Evolutionary conservation across 2,797 vertebrate genomes (phyloP), one percentile per base, ranked within the genome.

Genomic region (Cottoperca gobio): DNA sequence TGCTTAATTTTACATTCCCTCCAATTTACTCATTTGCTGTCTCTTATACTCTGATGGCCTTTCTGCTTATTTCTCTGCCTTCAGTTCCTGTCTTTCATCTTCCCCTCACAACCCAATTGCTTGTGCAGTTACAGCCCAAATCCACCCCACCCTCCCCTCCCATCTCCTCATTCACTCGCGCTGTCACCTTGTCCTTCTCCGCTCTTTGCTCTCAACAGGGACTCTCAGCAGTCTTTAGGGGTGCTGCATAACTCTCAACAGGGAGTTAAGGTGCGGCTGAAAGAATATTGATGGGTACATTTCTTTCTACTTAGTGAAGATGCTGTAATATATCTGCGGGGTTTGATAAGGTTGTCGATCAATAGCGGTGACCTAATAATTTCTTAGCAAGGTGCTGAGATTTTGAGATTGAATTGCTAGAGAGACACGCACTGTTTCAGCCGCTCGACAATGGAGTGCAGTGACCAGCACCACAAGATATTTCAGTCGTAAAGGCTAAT

Each of bases 21-120:
- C 49, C 84, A 88, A 84, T 88, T 88, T 86, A 63, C 75, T 83
- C 75, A 88, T 86, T 92, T 89, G 76, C 69, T 52, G 57, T 81
- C 67, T 85, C 65, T 68, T 64, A 77, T 31, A 69, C 73, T 72
- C 71, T 59, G 70, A 83, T 76, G 78, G 67, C 78, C 74, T 81
- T 76, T 76, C 69, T 82, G 59, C 75, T 77, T 76, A 70, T 84
- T 83, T 79, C 80, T 82, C 79, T 70, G 74, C 77, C 79, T 57
- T 67, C 48, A 79, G 62, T 66, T 77, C 72, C 57, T 50, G 59
- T 79, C 86, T 91, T 87, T 86, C 86, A 89, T 90, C 82, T 88
- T 80, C 77, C 45, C 73, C 70, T 64, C 76, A 73, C 76, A 65
- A 78, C 83, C 73, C 76, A 80, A 86, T 82, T 82, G 78, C 78